phyloP scores from a whole-genome alignment of 2,888 invertebrate genomes.

The Neuroscelio doddi region DNA sequence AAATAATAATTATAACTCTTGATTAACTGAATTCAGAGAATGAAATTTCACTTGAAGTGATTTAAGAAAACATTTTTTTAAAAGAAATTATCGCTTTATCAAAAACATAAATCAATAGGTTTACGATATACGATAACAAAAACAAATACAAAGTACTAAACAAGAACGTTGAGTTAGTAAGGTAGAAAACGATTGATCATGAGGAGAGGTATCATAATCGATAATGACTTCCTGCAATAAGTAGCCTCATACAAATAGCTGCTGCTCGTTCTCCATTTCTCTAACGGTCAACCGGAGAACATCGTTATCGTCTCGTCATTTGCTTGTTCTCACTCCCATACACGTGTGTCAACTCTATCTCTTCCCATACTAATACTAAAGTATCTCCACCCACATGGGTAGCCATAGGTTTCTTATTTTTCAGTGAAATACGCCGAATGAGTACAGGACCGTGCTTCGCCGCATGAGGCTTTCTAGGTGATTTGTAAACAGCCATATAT shows the following conservation, averaged over 20 bases:
- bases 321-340: slow-evolving; percentile 52
- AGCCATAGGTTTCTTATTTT: slow-evolving; percentile 54
- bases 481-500: slow-evolving; percentile 15
- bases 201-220: slow-evolving; percentile 59
- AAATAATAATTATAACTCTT: no score
- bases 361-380: slow-evolving; percentile 28
- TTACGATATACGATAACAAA: background rate
- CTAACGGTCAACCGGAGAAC: slow-evolving; percentile 55
- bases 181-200: slow-evolving; percentile 54
- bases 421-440: slow-evolving; percentile 43
- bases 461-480: slow-evolving; percentile 19
- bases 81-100: no score
- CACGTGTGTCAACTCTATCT: slow-evolving; percentile 28
- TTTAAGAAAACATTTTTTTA: no score
- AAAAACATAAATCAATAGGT: no score
- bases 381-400: slow-evolving; percentile 43
- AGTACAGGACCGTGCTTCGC: slow-evolving; percentile 15
- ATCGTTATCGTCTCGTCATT: slow-evolving; percentile 65
- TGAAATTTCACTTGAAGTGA: no score
- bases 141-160: slow-evolving; percentile 10
- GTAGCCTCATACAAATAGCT: slow-evolving; percentile 52
- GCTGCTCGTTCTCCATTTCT: slow-evolving; percentile 59
- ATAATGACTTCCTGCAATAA: slow-evolving; percentile 54
- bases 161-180: slow-evolving; percentile 16
- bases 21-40: no score